Evolutionary conservation across 2,113 vertebrate genomes (phyloP), one percentile per base, ranked within the genome.

Genomic region (Numenius arquata): DNA sequence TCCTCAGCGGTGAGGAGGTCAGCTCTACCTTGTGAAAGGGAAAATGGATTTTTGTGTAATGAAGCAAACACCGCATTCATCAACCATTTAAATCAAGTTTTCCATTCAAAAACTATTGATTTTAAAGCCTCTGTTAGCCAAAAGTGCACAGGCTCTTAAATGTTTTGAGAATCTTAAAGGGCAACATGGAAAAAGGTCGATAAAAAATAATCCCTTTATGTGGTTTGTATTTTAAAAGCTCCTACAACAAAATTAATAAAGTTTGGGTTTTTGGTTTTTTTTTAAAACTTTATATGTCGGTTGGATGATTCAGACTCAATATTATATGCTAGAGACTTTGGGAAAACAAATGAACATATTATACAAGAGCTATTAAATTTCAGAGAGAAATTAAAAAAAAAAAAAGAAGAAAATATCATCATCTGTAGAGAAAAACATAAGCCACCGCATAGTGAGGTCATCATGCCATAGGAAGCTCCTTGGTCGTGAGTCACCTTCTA

Each of bases 91-190:
- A 95, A 95, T 95, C 91, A 93, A 94, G 79, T 95, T 97, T 97
- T 97, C 93, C 85, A 97, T 92, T 97, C 81, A 93, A 93, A 98
- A 93, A 7, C 52, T 97, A 97, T 81, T 96, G 96, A 97, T 97
- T 93, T 96, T 58, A 97, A 97, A 97, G 88, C 76, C 63, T 95
- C 91, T 96, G 88, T 75, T 96, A 93, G 84, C 73, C 85, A 62
- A 88, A 97, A 96, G 89, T 88, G 85, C 88, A 96, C 36, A 91
- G 84, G 94, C 85, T 96, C 91, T 93, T 88, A 90, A 95, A 97
- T 94, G 92, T 96, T 96, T 97, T 90, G 80, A 96, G 92, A 95
- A 93, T 96, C 93, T 92, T 96, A 97, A 98, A 97, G 93, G 95
- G 74, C 89, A 97, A 94, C 48, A 70, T 50, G 40, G 94, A 88